These are phyloP conservation scores for Zaprionus taronus DNA, from an alignment of 1,140 invertebrate genomes.

Conservation along the genomic window DNA sequence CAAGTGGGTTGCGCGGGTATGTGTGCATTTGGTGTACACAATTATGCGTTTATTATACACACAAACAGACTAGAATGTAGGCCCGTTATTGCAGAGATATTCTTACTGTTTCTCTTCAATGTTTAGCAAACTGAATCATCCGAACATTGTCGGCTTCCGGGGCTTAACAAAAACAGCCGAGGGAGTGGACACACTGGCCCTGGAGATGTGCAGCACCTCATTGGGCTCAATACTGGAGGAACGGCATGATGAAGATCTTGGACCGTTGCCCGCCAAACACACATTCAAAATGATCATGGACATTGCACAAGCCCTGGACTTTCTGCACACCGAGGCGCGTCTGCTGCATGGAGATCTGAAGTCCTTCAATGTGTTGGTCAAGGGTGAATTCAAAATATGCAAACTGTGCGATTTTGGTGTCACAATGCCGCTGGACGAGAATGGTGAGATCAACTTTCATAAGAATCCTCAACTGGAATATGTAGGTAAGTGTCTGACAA, in stretches of 20 bases:
- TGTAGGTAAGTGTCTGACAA: slow-evolving; percentile 84
- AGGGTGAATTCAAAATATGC: slow-evolving; percentile 89
- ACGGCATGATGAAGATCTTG: slow-evolving; percentile 86
- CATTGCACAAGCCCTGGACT: slow-evolving; percentile 90
- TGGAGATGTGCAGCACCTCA: slow-evolving; percentile 89
- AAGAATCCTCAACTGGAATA: slow-evolving; percentile 85
- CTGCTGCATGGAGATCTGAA: slow-evolving; percentile 94
- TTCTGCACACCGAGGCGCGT: slow-evolving; percentile 90
- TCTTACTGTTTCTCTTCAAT: not conserved
- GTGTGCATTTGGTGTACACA: slow-evolving; percentile 55
- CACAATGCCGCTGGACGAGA: slow-evolving; percentile 88
- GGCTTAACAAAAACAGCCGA: slow-evolving; percentile 87
- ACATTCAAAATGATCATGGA: slow-evolving; percentile 88
- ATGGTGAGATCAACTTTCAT: slow-evolving; percentile 87
- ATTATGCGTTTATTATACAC: slow-evolving; percentile 27
- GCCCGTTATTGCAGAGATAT: not conserved
- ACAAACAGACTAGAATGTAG: not conserved
- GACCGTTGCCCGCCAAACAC: slow-evolving; percentile 87
- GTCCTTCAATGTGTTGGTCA: slow-evolving; percentile 92
- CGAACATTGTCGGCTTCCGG: slow-evolving; percentile 93
- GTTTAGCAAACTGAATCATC: slow-evolving; percentile 90
- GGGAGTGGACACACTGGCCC: slow-evolving; percentile 88
- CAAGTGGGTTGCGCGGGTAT: slow-evolving; percentile 22
- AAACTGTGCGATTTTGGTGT: slow-evolving; percentile 96
- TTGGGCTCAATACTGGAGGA: slow-evolving; percentile 90